phyloP scores from a whole-genome alignment of 2,888 invertebrate genomes.

The Cephus nigrinus region DNA sequence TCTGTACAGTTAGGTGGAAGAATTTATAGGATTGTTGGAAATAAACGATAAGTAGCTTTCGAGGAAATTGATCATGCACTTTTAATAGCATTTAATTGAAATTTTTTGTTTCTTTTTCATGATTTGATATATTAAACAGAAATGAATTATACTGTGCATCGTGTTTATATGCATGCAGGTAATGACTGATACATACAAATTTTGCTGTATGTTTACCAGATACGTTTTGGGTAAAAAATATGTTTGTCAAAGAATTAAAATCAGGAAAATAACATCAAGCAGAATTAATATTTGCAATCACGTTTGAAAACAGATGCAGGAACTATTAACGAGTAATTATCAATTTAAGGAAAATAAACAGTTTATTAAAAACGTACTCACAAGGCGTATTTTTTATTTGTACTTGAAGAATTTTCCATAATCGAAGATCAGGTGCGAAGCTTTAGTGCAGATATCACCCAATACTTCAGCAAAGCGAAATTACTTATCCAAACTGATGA shows the following conservation, averaged over 20 bases:
- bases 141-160: not conserved
- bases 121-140: not conserved
- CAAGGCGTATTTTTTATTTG: not conserved
- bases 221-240: not conserved
- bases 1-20: not conserved
- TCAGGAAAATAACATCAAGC: not conserved
- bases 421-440: not conserved
- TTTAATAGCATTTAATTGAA: not conserved
- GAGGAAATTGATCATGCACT: not conserved
- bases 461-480: not conserved
- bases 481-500: not conserved
- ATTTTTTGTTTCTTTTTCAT: too few species aligned
- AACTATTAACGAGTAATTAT: not conserved
- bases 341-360: not conserved
- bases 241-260: not conserved
- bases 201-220: not conserved
- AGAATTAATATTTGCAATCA: too few species aligned
- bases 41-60: not conserved
- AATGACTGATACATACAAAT: not conserved
- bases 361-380: not conserved
- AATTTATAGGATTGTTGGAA: too few species aligned
- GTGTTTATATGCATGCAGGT: not conserved
- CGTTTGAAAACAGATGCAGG: too few species aligned
- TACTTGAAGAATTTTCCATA: not conserved
- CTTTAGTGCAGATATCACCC: not conserved